These are phyloP conservation scores for Leptogaster cylindrica DNA, from an alignment of 2,888 invertebrate species.

Conservation along the genomic window DNA sequence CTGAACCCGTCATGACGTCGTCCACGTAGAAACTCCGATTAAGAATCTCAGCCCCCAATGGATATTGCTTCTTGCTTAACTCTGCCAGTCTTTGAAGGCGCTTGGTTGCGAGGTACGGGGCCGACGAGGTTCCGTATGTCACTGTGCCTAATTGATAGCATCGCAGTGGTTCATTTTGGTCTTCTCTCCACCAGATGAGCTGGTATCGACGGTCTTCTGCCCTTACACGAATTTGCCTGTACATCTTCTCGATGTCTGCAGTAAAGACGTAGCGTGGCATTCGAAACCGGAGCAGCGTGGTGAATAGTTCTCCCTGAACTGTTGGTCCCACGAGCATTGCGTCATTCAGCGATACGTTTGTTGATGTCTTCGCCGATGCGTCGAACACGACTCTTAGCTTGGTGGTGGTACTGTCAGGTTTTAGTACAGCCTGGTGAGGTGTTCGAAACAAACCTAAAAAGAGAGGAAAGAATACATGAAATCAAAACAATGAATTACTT, in stretches of 20 bases:
- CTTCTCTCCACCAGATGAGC: neutral
- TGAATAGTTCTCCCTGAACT: neutral
- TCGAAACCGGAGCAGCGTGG: neutral
- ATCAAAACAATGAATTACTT: too few species aligned
- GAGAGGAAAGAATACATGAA: too few species aligned
- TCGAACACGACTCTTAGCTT: slow-evolving; percentile 1
- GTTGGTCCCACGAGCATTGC: neutral
- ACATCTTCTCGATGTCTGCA: neutral
- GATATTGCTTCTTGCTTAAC: too few species aligned
- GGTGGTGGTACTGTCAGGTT: neutral
- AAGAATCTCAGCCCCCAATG: too few species aligned
- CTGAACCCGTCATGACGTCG: too few species aligned
- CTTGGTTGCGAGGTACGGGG: too few species aligned
- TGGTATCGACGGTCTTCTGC: neutral
- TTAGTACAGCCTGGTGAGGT: slow-evolving; percentile 3
- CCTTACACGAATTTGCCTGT: neutral
- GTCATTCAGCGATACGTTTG: neutral
- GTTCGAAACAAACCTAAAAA: too few species aligned
- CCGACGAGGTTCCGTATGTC: too few species aligned
- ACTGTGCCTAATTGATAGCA: too few species aligned
- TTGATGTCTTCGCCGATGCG: neutral
- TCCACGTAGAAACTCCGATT: too few species aligned
- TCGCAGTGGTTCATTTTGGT: too few species aligned
- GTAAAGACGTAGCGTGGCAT: neutral
- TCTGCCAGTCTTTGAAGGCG: too few species aligned